Evolutionary conservation across 2,113 vertebrate species (phyloP), one percentile per base, ranked within the genome.

Genomic region (Oncorhynchus masou): DNA sequence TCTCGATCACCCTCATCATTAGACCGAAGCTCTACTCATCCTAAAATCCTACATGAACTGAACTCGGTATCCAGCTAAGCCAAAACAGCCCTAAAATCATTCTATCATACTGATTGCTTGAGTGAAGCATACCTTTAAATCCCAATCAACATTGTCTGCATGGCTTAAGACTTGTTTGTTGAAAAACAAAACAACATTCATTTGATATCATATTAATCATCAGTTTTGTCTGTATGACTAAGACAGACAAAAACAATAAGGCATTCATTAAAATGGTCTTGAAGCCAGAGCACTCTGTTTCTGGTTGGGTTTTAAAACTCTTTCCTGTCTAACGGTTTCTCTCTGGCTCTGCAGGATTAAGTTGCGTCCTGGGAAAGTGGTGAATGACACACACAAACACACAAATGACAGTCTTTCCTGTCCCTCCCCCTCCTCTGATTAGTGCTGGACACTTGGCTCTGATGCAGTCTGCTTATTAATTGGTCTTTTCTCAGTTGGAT

Each of bases 381-480:
- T 11, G 25, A 34, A 45, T 45, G 34, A 20, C 68, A 22, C 68
- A 25, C 69, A 34, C 67, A 45, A 4, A 54, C 51, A 19, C 51
- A 54, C 24, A 25, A 2, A 39, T 24, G 20, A 48, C 39, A 22
- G 39, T n/a, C 29, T 29, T 27, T 7, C 9, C 39, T 70, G 24
- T 34, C 66, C 19, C 68, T 48, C 34, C 39, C 7, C 51, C 5
- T 16, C 51, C 51, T 54, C 68, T 48, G 68, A 70, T 70, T 70
- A 70, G 68, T 20, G 8, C 25, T 31, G 13, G 29, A 24, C 54
- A 5, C 71, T 34, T 5, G 6, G 51, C 70, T 60, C 27, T 73
- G 57, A 62, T 62, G 71, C 25, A 51, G 71, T 27, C 27, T 59
- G 49, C 45, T 59, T 57, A 48, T 71, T 71, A 54, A 71, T 71